phyloP scores from a whole-genome alignment of 2,113 vertebrate species.

The Psettodes erumei region DNA sequence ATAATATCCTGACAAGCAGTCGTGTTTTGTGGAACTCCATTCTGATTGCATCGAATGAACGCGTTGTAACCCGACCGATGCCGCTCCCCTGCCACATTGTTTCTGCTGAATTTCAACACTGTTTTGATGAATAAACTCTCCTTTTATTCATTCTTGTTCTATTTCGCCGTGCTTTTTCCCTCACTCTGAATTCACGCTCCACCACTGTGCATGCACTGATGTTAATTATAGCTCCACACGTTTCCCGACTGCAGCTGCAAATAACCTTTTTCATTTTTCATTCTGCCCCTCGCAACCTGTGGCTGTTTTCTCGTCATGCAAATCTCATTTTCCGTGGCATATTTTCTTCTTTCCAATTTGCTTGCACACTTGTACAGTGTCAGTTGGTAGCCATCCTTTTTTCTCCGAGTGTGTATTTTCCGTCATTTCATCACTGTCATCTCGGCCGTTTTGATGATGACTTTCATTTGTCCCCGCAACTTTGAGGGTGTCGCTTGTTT shows the following conservation, averaged over 20 bases:
- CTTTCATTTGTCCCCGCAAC: background rate
- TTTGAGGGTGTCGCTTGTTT: background rate
- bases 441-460: background rate
- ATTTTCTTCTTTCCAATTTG: background rate
- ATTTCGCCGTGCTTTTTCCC: slow-evolving; percentile 27
- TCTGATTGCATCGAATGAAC: slow-evolving; percentile 1
- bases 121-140: slow-evolving; percentile 69
- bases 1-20: background rate
- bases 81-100: slow-evolving; percentile 5
- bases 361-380: background rate
- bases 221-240: background rate
- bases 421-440: background rate
- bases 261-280: background rate
- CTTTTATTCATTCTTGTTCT: slow-evolving; percentile 30
- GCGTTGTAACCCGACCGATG: slow-evolving; percentile 4
- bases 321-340: background rate
- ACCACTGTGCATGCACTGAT: background rate
- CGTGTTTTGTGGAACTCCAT: background rate
- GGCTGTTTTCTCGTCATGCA: background rate
- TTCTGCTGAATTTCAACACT: slow-evolving; percentile 42
- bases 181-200: slow-evolving; percentile 33
- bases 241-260: background rate
- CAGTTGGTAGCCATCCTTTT: background rate
- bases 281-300: background rate
- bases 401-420: background rate